phyloP scores from a whole-genome alignment of 2,888 invertebrate species.

The Smittia sp. region DNA sequence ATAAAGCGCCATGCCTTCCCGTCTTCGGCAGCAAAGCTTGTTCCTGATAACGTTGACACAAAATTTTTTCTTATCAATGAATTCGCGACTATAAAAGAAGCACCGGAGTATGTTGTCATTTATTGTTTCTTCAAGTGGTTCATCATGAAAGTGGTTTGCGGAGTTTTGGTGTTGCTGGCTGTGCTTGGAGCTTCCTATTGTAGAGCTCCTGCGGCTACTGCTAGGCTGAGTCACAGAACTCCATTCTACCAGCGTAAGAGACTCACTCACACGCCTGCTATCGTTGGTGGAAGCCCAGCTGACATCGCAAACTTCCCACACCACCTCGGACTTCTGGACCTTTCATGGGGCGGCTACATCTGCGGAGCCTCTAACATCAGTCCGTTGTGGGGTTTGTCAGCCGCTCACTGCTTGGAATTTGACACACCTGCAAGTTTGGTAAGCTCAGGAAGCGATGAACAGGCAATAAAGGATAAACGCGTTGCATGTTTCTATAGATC shows the following conservation, averaged over 20 bases:
- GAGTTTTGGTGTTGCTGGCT: neutral
- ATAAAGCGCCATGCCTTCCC: neutral
- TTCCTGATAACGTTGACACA: constrained; percentile 14
- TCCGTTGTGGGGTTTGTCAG: neutral
- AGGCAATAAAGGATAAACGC: too few species aligned
- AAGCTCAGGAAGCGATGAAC: neutral
- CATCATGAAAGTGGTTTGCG: neutral
- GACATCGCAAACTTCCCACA: constrained; percentile 3
- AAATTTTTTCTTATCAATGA: neutral
- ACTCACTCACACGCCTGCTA: neutral
- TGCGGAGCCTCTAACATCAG: constrained; percentile 22
- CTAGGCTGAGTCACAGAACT: neutral
- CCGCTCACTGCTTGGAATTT: constrained; percentile 19
- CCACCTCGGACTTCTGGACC: constrained; percentile 1
- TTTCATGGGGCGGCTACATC: constrained; percentile 13
- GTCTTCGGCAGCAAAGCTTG: neutral
- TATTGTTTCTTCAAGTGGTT: neutral
- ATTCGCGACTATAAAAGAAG: neutral
- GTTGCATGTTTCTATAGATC: neutral
- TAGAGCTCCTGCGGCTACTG: neutral
- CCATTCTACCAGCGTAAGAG: neutral
- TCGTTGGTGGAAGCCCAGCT: neutral
- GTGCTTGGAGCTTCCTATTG: neutral
- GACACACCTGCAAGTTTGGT: neutral
- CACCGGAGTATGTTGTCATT: neutral